Evolutionary conservation across 2,113 vertebrate species (phyloP).

Genomic region (Anser brachyrhynchus): DNA sequence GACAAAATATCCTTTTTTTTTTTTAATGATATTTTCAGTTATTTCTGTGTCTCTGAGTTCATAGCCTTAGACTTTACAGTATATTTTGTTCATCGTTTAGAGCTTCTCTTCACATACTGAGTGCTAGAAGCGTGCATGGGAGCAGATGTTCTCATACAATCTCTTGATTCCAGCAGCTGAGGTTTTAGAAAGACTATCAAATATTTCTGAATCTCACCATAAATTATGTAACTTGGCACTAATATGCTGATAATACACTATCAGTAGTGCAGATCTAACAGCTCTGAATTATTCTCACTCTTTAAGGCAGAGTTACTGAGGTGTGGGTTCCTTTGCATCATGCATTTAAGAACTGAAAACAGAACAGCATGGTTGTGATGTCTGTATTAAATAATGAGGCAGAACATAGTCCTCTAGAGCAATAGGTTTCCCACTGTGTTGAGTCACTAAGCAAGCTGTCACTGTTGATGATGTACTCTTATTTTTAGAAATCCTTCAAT

Average conservation of each 20-base stretch:
- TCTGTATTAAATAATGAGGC: conserved; percentile 69
- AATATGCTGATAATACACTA: not conserved
- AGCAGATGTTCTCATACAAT: conserved; percentile 41
- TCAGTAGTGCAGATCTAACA: conserved; percentile 39
- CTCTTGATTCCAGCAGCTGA: conserved; percentile 50
- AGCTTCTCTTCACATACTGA: not conserved
- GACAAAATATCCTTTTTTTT: not conserved
- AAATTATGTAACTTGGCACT: conserved; percentile 41
- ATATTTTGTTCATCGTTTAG: not conserved
- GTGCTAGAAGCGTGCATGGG: not conserved
- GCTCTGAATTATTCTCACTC: conserved; percentile 53
- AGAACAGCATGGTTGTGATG: conserved; percentile 61
- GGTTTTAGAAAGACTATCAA: conserved; percentile 41
- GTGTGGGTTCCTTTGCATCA: conserved; percentile 61
- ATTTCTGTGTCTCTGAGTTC: not conserved
- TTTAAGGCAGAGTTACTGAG: conserved; percentile 36
- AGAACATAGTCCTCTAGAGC: conserved; percentile 66
- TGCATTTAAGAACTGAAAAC: conserved; percentile 49
- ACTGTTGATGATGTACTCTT: conserved; percentile 64
- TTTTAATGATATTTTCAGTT: not conserved
- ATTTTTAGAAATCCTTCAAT: conserved; percentile 72
- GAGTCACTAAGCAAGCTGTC: conserved; percentile 68
- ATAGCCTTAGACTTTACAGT: not conserved
- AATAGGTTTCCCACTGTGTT: conserved; percentile 62
- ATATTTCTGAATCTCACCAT: conserved; percentile 33